Conservation (phyloP, 2,797 vertebrate genomes). For the Eurystomus glaucurus region DNA sequence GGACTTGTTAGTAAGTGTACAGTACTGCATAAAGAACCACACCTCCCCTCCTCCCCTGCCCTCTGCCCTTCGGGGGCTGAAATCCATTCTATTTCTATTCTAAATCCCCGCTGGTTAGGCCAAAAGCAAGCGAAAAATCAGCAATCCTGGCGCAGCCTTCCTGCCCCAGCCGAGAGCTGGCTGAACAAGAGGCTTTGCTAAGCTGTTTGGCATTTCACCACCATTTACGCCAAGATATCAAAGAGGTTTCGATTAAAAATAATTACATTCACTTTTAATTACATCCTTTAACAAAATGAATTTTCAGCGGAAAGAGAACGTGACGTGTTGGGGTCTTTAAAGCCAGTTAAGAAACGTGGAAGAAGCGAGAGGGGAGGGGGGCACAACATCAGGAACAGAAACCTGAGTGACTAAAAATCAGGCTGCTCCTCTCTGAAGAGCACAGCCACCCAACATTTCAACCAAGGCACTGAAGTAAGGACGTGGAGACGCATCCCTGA, state of each 20-base stretch:
- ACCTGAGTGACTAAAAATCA: fast-evolving
- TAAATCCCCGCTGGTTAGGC: fast-evolving
- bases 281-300: background rate
- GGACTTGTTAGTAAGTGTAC: no score
- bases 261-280: slow-evolving; percentile 58
- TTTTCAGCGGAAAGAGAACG: background rate
- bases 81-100: background rate
- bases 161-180: background rate
- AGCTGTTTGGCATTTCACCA: background rate
- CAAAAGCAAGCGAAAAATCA: background rate
- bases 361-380: no score
- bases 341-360: background rate
- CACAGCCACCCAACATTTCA: background rate
- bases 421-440: fast-evolving
- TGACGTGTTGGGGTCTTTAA: fast-evolving
- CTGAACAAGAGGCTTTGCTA: background rate
- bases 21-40: fast-evolving
- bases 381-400: background rate
- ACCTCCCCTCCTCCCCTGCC: background rate
- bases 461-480: background rate
- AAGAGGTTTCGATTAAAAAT: slow-evolving; percentile 35
- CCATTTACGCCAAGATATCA: background rate
- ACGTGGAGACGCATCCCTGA: fast-evolving
- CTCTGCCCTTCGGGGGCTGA: background rate
- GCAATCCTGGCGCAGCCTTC: background rate